These are phyloP conservation scores for Mesocricetus auratus DNA, from an alignment of 2,113 vertebrate genomes.

Conservation along the genomic window DNA sequence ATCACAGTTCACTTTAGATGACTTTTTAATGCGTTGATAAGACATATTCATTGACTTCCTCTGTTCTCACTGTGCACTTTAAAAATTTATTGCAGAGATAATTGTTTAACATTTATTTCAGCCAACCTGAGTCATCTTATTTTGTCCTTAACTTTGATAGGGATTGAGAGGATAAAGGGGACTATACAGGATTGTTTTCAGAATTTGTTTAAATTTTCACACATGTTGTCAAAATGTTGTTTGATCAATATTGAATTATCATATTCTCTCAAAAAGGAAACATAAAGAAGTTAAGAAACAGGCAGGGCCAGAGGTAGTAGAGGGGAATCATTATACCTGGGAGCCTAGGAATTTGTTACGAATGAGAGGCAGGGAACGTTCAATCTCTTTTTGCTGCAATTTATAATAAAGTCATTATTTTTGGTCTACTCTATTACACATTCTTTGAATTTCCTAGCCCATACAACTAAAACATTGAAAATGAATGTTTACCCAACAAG, in stretches of 20 bases:
- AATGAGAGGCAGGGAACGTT: background rate
- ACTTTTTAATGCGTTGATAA: conserved; percentile 67
- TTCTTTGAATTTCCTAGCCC: conserved; percentile 4
- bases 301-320: background rate
- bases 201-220: conserved; percentile 42
- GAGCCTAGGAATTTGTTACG: background rate
- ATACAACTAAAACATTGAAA: conserved; percentile 11
- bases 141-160: conserved; percentile 64
- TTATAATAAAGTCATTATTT: conserved; percentile 16
- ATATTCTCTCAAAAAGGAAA: background rate
- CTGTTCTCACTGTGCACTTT: conserved; percentile 56
- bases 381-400: conserved; percentile 15
- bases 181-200: conserved; percentile 21
- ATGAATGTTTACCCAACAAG: background rate
- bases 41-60: conserved; percentile 39
- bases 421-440: background rate
- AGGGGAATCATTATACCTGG: background rate
- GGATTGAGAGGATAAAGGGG: background rate
- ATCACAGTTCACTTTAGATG: conserved; percentile 71
- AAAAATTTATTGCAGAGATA: conserved; percentile 66
- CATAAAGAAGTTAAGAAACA: background rate
- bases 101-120: conserved; percentile 73
- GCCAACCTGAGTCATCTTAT: conserved; percentile 42
- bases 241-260: background rate
- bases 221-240: conserved; percentile 32